Percentiles rank a stretch among this genome's conserved stretches.
phyloP scores from a whole-genome alignment of 2,797 vertebrate species.

The Alca torda region DNA sequence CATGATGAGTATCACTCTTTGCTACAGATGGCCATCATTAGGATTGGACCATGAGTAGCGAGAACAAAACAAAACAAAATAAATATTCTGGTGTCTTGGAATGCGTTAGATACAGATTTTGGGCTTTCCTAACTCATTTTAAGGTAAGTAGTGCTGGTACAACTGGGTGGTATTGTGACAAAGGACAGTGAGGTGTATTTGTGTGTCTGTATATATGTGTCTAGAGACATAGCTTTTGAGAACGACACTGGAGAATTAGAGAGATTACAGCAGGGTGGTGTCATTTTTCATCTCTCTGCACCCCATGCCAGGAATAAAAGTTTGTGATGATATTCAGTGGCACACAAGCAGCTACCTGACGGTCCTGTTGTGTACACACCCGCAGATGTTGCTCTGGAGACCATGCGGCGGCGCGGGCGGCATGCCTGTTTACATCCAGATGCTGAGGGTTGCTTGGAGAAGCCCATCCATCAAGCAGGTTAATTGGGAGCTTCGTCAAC shows the following conservation, averaged over 20 bases:
- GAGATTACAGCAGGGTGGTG: conserved; percentile 19
- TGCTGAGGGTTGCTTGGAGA: not conserved
- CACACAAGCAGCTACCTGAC: conserved; percentile 46
- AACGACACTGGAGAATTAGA: conserved; percentile 35
- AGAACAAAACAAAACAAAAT: not conserved
- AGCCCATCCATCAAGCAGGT: not conserved
- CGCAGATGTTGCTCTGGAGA: not conserved
- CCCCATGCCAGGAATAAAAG: conserved; percentile 43
- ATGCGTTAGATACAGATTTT: not conserved
- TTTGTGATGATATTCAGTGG: conserved; percentile 32
- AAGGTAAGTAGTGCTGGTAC: not conserved
- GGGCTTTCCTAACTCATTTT: not conserved
- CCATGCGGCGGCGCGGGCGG: not conserved
- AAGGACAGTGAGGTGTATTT: not conserved
- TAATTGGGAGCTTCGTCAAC: not conserved
- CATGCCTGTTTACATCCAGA: not conserved
- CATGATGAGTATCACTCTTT: not conserved
- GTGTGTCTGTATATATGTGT: not conserved
- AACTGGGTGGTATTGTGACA: not conserved
- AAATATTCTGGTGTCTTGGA: not conserved
- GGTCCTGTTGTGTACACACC: conserved; percentile 57
- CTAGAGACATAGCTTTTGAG: not conserved
- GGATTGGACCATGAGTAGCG: not conserved
- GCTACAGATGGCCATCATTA: not conserved
- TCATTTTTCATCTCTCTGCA: conserved; percentile 50